Evolutionary conservation across 53 echinoderm and acorn worm genomes (phyloP).

Genomic region (Zoroaster sp.): DNA sequence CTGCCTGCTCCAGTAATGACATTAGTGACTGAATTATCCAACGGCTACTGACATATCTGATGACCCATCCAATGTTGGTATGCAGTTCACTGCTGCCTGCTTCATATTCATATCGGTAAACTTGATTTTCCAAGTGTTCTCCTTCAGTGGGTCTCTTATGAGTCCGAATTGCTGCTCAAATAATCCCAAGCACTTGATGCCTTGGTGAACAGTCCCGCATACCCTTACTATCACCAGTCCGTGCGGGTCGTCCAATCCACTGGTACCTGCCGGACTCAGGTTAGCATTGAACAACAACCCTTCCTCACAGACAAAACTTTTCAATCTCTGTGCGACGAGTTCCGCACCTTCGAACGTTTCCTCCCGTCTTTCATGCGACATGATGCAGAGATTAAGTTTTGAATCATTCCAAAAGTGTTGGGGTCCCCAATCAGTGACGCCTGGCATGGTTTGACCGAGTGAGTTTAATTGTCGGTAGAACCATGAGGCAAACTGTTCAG

Average conservation of each 20-base stretch:
- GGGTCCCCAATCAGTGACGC: slow-evolving; percentile 69
- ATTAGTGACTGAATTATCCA: too few species aligned
- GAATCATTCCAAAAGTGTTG: slow-evolving; percentile 71
- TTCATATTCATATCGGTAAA: slow-evolving; percentile 59
- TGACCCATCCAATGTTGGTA: slow-evolving; percentile 35
- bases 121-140: slow-evolving; percentile 85
- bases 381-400: slow-evolving; percentile 49
- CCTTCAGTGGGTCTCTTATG: slow-evolving; percentile 51
- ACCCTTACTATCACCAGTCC: slow-evolving; percentile 61
- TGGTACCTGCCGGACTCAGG: slow-evolving; percentile 44
- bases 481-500: slow-evolving; percentile 74
- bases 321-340: slow-evolving; percentile 47
- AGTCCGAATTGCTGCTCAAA: slow-evolving; percentile 77
- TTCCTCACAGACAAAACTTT: slow-evolving; percentile 56
- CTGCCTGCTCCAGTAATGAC: too few species aligned
- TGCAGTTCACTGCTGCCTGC: neutral
- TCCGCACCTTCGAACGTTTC: slow-evolving; percentile 59
- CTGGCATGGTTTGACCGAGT: neutral
- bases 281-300: slow-evolving; percentile 75
- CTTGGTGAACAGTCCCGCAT: slow-evolving; percentile 76
- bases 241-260: slow-evolving; percentile 65
- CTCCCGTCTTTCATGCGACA: neutral
- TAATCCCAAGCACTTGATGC: slow-evolving; percentile 54
- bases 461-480: slow-evolving; percentile 75
- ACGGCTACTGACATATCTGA: neutral